Evolutionary conservation across 2,797 vertebrate species (phyloP).

Genomic region (Lophotriccus pileatus): DNA sequence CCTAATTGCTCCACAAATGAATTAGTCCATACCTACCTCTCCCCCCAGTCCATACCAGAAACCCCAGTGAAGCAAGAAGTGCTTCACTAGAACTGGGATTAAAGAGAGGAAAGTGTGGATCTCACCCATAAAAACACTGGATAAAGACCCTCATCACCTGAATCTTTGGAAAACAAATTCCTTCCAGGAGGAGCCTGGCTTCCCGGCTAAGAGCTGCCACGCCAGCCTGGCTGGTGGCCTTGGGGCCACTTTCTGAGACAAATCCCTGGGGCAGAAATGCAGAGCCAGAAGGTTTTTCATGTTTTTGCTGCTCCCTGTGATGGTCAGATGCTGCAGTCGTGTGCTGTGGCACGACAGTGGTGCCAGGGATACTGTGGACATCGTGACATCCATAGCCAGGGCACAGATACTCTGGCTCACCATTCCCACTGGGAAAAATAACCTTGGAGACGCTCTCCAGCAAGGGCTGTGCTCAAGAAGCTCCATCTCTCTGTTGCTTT

Average conservation of each 20-base stretch:
- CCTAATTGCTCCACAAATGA: background rate
- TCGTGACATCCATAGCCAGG: accelerated
- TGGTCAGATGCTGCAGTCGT: background rate
- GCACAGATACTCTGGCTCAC: background rate
- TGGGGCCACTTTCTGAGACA: background rate
- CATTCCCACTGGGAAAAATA: background rate
- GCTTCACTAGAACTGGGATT: background rate
- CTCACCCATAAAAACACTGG: background rate
- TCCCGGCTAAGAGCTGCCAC: background rate
- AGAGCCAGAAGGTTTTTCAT: background rate
- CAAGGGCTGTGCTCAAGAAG: background rate
- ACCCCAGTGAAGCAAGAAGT: background rate
- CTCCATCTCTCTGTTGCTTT: background rate
- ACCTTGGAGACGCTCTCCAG: accelerated
- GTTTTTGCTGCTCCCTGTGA: background rate
- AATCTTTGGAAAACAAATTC: background rate
- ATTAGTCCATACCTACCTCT: background rate
- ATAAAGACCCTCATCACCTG: background rate
- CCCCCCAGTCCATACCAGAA: accelerated
- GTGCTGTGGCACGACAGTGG: accelerated
- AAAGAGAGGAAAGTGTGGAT: background rate
- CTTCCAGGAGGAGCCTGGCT: background rate
- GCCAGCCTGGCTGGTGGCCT: background rate
- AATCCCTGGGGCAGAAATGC: background rate
- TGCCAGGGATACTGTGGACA: background rate